Conservation (phyloP, 2,113 vertebrate genomes). For the Peromyscus polionotus region DNA sequence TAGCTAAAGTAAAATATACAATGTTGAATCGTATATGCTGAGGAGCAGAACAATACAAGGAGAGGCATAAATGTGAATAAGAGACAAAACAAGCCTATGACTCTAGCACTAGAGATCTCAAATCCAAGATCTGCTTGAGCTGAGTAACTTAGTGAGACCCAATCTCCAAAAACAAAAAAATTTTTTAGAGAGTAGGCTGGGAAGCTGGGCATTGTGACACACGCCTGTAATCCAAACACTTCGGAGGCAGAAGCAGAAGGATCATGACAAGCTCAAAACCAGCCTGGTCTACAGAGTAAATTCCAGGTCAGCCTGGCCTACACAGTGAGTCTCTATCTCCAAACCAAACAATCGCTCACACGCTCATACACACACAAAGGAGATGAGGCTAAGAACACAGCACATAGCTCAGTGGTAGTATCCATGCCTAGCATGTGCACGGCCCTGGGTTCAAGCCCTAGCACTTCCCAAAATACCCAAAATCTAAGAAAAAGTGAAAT, state of each 20-base stretch:
- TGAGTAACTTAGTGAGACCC: background rate
- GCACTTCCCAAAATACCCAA: background rate
- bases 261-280: background rate
- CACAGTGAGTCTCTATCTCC: background rate
- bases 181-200: background rate
- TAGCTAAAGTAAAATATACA: constrained; percentile 15
- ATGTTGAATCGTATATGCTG: background rate
- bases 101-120: background rate
- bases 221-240: background rate
- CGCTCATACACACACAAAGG: too few species aligned
- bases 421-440: background rate
- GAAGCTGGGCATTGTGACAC: background rate
- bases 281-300: background rate
- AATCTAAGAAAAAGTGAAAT: background rate
- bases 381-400: background rate
- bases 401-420: background rate
- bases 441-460: background rate
- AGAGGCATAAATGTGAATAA: constrained; percentile 20
- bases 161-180: background rate
- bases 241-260: background rate
- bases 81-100: background rate
- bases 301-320: background rate
- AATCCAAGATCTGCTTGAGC: background rate
- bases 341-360: background rate
- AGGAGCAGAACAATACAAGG: constrained; percentile 36